Percentiles rank a stretch among this genome's conserved stretches.
phyloP scores from a whole-genome alignment of 2,888 invertebrate species.

The Sepiola atlantica region DNA sequence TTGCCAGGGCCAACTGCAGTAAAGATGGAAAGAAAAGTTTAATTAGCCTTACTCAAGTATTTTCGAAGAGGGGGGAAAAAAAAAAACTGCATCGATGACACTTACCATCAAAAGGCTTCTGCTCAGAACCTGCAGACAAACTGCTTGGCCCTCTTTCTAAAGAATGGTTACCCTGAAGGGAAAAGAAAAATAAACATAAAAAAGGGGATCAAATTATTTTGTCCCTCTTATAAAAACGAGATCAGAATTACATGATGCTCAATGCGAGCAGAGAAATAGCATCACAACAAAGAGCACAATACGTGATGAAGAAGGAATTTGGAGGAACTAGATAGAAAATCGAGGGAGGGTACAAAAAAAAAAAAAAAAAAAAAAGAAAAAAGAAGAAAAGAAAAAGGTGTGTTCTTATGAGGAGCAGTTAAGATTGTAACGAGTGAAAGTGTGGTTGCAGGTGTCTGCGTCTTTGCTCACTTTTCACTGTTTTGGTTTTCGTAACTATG shows the following conservation, averaged over 20 bases:
- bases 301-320: background rate
- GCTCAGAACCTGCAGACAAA: slow-evolving; percentile 47
- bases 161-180: slow-evolving; percentile 44
- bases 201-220: background rate
- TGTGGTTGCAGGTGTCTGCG: no score
- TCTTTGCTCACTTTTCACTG: no score
- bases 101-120: slow-evolving; percentile 49
- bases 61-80: background rate
- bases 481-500: no score
- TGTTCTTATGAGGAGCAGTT: no score
- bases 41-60: no score
- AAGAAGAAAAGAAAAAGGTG: no score
- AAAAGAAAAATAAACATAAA: background rate
- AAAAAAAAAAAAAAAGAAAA: background rate
- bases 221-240: background rate
- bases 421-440: no score
- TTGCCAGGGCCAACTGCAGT: slow-evolving; percentile 24
- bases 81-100: background rate
- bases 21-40: background rate
- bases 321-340: background rate
- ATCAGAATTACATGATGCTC: background rate
- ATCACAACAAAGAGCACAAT: background rate
- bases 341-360: background rate
- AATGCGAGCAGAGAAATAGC: background rate
- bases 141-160: slow-evolving; percentile 42